Evolutionary conservation across 2,797 vertebrate species (phyloP).

Genomic region (Acanthurus leucopareius): DNA sequence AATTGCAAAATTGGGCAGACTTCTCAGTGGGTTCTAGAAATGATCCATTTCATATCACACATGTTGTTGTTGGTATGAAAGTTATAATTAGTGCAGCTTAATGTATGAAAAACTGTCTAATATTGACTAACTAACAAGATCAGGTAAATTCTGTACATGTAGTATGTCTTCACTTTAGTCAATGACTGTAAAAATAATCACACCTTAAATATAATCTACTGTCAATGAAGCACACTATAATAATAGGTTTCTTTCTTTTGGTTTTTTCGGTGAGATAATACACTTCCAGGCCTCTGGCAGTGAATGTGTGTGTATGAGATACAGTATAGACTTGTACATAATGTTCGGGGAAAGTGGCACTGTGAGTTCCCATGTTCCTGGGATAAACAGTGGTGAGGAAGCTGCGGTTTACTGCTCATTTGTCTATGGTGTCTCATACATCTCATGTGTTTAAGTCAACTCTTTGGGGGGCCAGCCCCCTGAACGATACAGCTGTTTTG

Average conservation of each 20-base stretch:
- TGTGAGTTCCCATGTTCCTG: slow-evolving; percentile 12
- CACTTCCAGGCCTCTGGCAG: neutral
- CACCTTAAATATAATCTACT: no score
- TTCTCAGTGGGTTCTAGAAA: neutral
- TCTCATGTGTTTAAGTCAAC: slow-evolving; percentile 34
- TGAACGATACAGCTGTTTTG: no score
- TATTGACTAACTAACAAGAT: no score
- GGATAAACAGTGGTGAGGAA: slow-evolving; percentile 22
- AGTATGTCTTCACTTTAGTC: no score
- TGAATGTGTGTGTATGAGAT: neutral
- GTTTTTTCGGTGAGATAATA: no score
- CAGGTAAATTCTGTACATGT: no score
- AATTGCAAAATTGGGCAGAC: no score
- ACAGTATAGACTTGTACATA: neutral
- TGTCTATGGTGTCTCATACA: neutral
- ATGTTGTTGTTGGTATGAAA: neutral
- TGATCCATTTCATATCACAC: neutral
- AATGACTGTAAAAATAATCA: no score
- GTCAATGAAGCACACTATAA: no score
- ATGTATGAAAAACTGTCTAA: neutral
- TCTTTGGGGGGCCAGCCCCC: neutral
- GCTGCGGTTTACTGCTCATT: slow-evolving; percentile 29
- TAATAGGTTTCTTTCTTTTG: no score
- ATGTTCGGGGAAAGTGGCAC: neutral
- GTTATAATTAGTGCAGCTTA: neutral